Evolutionary conservation across 2,888 invertebrate genomes (phyloP).

Genomic region (Epirrhoe tristata): DNA sequence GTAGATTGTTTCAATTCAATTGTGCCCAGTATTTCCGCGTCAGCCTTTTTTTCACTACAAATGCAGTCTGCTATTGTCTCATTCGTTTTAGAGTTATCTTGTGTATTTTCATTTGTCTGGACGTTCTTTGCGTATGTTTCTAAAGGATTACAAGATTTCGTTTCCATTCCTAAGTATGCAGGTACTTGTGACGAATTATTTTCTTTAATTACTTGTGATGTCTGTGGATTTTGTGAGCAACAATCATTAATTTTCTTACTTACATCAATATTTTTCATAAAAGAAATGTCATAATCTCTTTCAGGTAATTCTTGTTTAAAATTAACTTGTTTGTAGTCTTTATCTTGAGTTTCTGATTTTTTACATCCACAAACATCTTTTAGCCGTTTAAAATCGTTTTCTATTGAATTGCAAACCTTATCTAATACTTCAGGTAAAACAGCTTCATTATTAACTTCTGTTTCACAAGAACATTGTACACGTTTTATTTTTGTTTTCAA

Average conservation of each 20-base stretch:
- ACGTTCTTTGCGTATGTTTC: constrained; percentile 26
- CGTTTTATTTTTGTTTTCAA: constrained; percentile 74
- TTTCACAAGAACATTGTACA: constrained; percentile 64
- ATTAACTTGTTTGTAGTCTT: constrained; percentile 19
- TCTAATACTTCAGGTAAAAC: constrained; percentile 63
- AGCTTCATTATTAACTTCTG: constrained; percentile 50
- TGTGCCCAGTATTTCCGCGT: constrained; percentile 18
- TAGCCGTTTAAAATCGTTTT: constrained; percentile 73
- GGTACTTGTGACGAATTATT: constrained; percentile 57
- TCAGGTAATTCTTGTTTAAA: constrained; percentile 49
- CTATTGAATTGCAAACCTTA: constrained; percentile 69
- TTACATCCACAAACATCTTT: constrained; percentile 60
- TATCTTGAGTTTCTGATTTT: constrained; percentile 32
- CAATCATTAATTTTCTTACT: constrained; percentile 4
- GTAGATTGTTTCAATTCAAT: constrained; percentile 4
- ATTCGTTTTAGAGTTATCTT: not conserved
- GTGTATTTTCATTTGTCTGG: constrained; percentile 9
- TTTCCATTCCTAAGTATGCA: constrained; percentile 48
- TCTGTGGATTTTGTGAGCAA: constrained; percentile 40
- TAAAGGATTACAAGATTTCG: constrained; percentile 58
- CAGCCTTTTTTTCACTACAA: constrained; percentile 8
- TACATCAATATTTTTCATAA: not conserved
- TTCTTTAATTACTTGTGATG: constrained; percentile 42
- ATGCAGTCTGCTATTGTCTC: not conserved
- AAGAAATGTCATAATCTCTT: constrained; percentile 47